phyloP scores from a whole-genome alignment of 2,113 vertebrate genomes.

The Planiliza haematocheilus region DNA sequence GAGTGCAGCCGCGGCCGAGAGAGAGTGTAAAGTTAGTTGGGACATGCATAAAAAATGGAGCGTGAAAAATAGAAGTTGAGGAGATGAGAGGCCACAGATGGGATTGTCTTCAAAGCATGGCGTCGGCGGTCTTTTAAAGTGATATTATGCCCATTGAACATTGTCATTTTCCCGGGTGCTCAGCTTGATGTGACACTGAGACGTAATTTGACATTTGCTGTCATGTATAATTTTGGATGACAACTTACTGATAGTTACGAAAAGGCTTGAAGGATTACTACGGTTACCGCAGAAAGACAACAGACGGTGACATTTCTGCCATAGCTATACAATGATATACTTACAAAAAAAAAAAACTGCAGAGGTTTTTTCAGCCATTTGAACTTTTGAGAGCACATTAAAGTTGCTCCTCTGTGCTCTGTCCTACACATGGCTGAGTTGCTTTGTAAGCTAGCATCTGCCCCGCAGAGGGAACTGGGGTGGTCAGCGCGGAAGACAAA shows the following conservation, averaged over 20 bases:
- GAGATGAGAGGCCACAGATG: constrained; percentile 56
- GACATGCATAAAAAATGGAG: constrained; percentile 18
- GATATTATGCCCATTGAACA: constrained; percentile 30
- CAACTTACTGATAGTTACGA: constrained; percentile 26
- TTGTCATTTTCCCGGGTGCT: constrained; percentile 47
- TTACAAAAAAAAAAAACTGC: background rate
- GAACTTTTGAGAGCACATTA: constrained; percentile 11
- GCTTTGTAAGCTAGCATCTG: constrained; percentile 61
- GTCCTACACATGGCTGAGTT: constrained; percentile 51
- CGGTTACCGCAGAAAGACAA: constrained; percentile 6
- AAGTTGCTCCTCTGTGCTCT: constrained; percentile 35
- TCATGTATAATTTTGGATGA: constrained; percentile 38
- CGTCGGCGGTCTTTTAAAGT: constrained; percentile 49
- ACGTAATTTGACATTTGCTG: constrained; percentile 56
- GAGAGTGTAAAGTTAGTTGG: constrained; percentile 51
- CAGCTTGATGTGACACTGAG: constrained; percentile 45
- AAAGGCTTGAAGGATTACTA: constrained; percentile 17
- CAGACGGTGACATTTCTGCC: constrained; percentile 6
- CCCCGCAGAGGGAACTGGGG: constrained; percentile 55
- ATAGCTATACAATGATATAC: background rate
- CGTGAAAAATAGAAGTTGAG: constrained; percentile 54
- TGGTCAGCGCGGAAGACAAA: constrained; percentile 52
- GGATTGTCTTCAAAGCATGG: constrained; percentile 54
- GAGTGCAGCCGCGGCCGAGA: constrained; percentile 2
- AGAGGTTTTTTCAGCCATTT: constrained; percentile 15